Base-by-base conservation (phyloP, 2,113 vertebrate genomes). In the Atrichornis clamosus region DNA sequence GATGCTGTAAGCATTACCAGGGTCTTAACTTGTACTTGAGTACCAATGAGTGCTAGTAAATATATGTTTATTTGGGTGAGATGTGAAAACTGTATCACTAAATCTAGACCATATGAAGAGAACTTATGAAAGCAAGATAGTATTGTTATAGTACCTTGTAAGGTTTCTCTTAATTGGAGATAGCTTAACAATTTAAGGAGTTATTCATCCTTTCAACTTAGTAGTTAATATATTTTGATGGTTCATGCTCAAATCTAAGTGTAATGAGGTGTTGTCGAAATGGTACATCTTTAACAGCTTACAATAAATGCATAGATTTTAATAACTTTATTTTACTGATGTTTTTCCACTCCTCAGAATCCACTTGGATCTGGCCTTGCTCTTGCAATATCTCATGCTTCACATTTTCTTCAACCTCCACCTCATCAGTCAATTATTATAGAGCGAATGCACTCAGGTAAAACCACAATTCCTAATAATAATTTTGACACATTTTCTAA, bases 391-490 rank as follows among this genome's bases (percentile, higher is more conserved):
- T 99, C 99, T 97, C 99, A 99, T 74, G 99, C 99, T 41, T 99
- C 99, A 75, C 99, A 99, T 97, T 99, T 99, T 95, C 98, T 99
- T 94, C 99, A 99, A 90, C 99, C 99, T 93, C 99, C 99, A n/a
- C 99, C 99, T 95, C 99, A 99, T 97, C 99, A 99, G 97, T 99
- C 99, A 91, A 99, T 99, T 97, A 99, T 99, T 97, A 99, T 99
- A 82, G 99, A 99, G 87, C 98, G 99, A 95, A 99, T 99, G 99
- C 99, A 99, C 95, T 99, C 99, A 96, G 99, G 99, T 99, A 98
- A 98, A 97, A 50, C 27, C 64, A 68, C 27, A 77, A 59, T 91
- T 96, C 64, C 21, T 86, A 80, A 39, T 64, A 46, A 55, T 84
- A 58, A 81, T 82, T 96, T 62, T 67, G 30, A 75, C 21, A 28